A percentile compares a stretch with the other conserved stretches of the same genome.
These are phyloP conservation scores for Notarius quadriscutis DNA, from an alignment of 2,113 vertebrate genomes.

Conservation along the genomic window DNA sequence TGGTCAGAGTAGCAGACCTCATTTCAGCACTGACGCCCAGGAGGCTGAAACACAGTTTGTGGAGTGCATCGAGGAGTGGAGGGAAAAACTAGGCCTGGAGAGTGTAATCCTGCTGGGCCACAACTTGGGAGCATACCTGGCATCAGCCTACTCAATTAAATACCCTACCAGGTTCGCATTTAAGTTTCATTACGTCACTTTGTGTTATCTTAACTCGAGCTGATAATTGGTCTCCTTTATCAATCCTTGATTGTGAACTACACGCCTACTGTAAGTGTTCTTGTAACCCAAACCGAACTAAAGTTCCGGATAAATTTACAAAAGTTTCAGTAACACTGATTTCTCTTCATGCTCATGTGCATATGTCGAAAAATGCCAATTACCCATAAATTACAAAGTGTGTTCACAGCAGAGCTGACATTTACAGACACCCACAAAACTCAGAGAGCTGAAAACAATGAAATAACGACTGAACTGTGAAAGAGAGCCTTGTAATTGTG, in stretches of 20 bases:
- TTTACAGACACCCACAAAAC: neutral
- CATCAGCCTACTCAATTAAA: conserved; percentile 85
- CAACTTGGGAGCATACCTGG: conserved; percentile 92
- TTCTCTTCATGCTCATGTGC: neutral
- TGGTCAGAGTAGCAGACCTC: conserved; percentile 89
- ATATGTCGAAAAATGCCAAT: neutral
- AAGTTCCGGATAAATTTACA: neutral
- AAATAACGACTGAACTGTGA: neutral
- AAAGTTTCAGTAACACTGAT: neutral
- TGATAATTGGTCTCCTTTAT: neutral
- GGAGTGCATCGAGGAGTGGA: conserved; percentile 92
- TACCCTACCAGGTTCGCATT: conserved; percentile 80
- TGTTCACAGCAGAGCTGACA: neutral
- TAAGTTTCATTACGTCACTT: neutral
- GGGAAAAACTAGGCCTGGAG: conserved; percentile 80
- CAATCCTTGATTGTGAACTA: neutral
- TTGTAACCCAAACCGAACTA: neutral
- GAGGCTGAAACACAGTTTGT: conserved; percentile 91
- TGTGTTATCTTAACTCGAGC: neutral
- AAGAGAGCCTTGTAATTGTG: neutral
- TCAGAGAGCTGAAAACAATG: neutral
- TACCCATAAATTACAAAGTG: neutral
- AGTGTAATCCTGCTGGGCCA: conserved; percentile 91
- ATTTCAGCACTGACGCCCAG: conserved; percentile 79
- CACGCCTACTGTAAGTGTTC: neutral